phyloP scores from a whole-genome alignment of 2,888 invertebrate genomes.

The Hypena proboscidalis region DNA sequence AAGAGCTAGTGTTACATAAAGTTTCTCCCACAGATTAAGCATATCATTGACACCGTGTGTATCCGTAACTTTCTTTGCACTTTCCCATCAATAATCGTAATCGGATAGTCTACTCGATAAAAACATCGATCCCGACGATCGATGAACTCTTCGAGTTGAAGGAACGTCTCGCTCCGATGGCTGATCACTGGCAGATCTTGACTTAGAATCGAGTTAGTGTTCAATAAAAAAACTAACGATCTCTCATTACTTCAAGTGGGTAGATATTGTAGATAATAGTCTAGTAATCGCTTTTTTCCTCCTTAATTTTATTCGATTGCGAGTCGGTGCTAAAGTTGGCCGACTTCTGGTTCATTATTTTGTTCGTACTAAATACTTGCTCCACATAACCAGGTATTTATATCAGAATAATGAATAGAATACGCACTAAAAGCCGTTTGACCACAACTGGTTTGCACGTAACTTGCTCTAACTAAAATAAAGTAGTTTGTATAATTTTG shows the following conservation, averaged over 20 bases:
- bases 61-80: conserved; percentile 60
- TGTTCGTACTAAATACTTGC: neutral
- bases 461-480: neutral
- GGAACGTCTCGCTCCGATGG: conserved; percentile 76
- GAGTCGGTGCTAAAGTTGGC: neutral
- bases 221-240: conserved; percentile 31
- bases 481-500: neutral
- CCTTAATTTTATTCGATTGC: neutral
- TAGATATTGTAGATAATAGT: conserved; percentile 15
- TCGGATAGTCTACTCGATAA: conserved; percentile 61
- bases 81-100: conserved; percentile 69
- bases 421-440: neutral
- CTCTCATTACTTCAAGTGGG: conserved; percentile 31
- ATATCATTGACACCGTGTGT: conserved; percentile 24
- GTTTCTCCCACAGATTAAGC: conserved; percentile 22
- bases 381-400: conserved; percentile 12
- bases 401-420: conserved; percentile 8
- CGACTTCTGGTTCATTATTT: neutral
- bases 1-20: conserved; percentile 28
- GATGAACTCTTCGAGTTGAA: conserved; percentile 77
- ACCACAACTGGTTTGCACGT: conserved; percentile 4
- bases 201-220: conserved; percentile 26
- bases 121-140: conserved; percentile 69
- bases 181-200: conserved; percentile 51
- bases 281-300: neutral